Evolutionary conservation across 2,888 invertebrate species (phyloP).

Genomic region (Salpingus planirostris): DNA sequence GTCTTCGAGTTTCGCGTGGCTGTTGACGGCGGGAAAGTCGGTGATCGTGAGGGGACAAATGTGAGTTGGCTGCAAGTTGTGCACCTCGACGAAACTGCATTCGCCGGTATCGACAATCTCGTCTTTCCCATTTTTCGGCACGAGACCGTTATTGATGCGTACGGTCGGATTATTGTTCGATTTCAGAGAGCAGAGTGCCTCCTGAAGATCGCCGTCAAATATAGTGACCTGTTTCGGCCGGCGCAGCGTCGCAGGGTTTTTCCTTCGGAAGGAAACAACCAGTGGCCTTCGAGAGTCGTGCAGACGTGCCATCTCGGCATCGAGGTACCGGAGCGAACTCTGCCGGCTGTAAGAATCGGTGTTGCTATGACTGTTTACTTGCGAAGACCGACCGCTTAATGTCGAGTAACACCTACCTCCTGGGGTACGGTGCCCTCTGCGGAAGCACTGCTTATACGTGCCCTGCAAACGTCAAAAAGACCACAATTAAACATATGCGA

Average conservation of each 20-base stretch:
- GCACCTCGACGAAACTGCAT: slow-evolving; percentile 21
- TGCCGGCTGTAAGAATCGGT: slow-evolving; percentile 37
- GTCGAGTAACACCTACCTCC: slow-evolving; percentile 36
- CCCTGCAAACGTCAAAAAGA: slow-evolving; percentile 27
- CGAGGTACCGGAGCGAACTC: slow-evolving; percentile 36
- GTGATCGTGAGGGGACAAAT: slow-evolving; percentile 21
- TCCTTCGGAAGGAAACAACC: slow-evolving; percentile 39
- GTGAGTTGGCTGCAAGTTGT: slow-evolving; percentile 26
- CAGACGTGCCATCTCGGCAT: slow-evolving; percentile 36
- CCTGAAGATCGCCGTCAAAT: slow-evolving; percentile 21
- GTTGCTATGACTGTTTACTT: slow-evolving; percentile 34
- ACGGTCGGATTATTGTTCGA: slow-evolving; percentile 7
- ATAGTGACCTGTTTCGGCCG: slow-evolving; percentile 13
- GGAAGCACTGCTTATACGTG: slow-evolving; percentile 32
- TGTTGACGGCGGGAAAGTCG: not conserved
- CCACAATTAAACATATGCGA: no score
- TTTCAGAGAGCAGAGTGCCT: slow-evolving; percentile 24
- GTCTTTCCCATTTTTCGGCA: not conserved
- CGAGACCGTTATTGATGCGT: not conserved
- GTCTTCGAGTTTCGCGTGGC: slow-evolving; percentile 2
- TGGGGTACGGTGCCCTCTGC: slow-evolving; percentile 23
- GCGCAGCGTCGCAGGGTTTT: slow-evolving; percentile 17
- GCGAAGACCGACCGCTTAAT: slow-evolving; percentile 35
- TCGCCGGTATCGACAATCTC: not conserved
- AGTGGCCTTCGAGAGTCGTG: slow-evolving; percentile 36